These are phyloP conservation scores for Valencia hispanica DNA, from an alignment of 2,797 vertebrate genomes.

Conservation along the genomic window DNA sequence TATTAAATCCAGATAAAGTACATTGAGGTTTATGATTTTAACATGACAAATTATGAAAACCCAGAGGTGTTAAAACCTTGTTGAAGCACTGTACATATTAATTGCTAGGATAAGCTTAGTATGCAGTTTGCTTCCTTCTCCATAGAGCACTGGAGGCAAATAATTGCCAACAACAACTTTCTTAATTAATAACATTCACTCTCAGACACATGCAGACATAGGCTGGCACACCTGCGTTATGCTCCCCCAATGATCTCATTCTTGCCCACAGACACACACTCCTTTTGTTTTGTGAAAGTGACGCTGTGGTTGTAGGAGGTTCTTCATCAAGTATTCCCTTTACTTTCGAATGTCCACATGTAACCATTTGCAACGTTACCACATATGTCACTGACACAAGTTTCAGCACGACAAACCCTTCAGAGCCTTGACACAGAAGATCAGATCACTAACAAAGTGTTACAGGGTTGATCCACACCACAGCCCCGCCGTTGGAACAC, in stretches of 20 bases:
- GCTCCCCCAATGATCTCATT: constrained; percentile 2
- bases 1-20: background rate
- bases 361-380: no score
- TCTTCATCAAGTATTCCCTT: no score
- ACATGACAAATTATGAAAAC: background rate
- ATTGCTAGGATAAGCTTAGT: constrained; percentile 7
- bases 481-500: no score
- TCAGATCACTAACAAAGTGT: no score
- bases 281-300: constrained; percentile 16
- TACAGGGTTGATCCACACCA: no score
- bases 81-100: background rate
- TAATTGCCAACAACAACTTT: constrained; percentile 45
- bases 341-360: no score
- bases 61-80: background rate
- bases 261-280: constrained; percentile 1
- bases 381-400: no score
- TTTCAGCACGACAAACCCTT: no score
- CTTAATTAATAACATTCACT: constrained; percentile 39
- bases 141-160: background rate
- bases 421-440: no score
- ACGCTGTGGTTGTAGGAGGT: no score
- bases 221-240: constrained; percentile 20
- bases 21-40: background rate
- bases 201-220: constrained; percentile 27
- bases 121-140: constrained; percentile 3